Evolutionary conservation across 2,797 vertebrate genomes (phyloP).

Genomic region (Thaleichthys pacificus): DNA sequence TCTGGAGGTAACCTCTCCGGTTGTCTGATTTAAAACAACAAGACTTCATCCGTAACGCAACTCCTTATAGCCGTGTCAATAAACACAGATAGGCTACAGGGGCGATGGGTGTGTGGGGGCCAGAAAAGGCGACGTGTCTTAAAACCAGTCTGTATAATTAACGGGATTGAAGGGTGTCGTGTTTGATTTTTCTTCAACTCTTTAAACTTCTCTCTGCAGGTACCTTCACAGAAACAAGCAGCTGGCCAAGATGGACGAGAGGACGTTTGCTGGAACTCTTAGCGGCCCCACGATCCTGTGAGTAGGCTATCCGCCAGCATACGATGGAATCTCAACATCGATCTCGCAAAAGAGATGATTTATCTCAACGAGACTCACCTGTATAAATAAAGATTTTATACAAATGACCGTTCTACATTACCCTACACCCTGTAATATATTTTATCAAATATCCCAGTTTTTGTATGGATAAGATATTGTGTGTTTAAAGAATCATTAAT

Average conservation of each 20-base stretch:
- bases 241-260: slow-evolving; percentile 83
- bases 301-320: slow-evolving; percentile 68
- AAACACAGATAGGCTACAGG: slow-evolving; percentile 38
- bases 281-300: slow-evolving; percentile 90
- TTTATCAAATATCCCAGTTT: not conserved
- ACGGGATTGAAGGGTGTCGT: slow-evolving; percentile 38
- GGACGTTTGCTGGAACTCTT: slow-evolving; percentile 83
- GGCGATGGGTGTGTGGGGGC: slow-evolving; percentile 32
- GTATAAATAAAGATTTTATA: not conserved
- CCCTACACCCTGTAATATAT: not conserved
- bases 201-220: slow-evolving; percentile 64
- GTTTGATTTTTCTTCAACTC: slow-evolving; percentile 27
- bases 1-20: slow-evolving; percentile 54
- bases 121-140: slow-evolving; percentile 33
- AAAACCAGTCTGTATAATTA: slow-evolving; percentile 9
- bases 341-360: not conserved
- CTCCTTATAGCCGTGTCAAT: slow-evolving; percentile 45
- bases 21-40: slow-evolving; percentile 50
- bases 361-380: not conserved
- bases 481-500: too few relatives aligned
- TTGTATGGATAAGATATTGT: not conserved
- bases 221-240: slow-evolving; percentile 92
- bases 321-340: slow-evolving; percentile 6
- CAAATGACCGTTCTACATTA: too few relatives aligned
- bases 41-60: slow-evolving; percentile 41